Base-by-base conservation (phyloP, 2,888 invertebrate species). In the Leptopilina syphax region DNA sequence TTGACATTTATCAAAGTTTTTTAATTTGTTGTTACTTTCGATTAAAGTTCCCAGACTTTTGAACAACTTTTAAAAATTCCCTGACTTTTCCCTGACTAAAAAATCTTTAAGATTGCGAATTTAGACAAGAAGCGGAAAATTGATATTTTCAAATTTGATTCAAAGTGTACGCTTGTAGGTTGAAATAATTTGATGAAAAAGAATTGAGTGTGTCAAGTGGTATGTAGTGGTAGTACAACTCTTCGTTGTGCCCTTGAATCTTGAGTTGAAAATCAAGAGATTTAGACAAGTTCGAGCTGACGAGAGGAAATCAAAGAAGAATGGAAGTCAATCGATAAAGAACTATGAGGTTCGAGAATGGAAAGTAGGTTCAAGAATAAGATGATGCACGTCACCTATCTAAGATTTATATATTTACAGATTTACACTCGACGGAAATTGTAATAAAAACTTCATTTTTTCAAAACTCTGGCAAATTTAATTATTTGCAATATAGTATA, bases 231-330 rank as follows among this genome's bases (percentile, higher is more conserved):
- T 18, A 18, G 18, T 44, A n/a, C 5, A 44, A n/a, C 41, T 67
- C 34, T n/a, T 27, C 41, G 7, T 67, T 18, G 41, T 44, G 44
- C 66, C 66, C 66, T 67, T 67, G 44, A 34, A 66, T 66, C 65
- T 66, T 34, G 65, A 44, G 13, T 67, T 18, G 13, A 8, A 18
- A 67, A n/a, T 67, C 34, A 13, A 67, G 66, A 13, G 44, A 67
- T 67, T n/a, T 67, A 44, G 34, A 2, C 41, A 67, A 67, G 66
- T 67, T 67, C 44, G n/a, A 67, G 66, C 66, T 67, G 66, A 67
- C 44, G 34, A 34, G 13, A n/a, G 41, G 44, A 67, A 12, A 5
- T 13, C 12, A 41, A 47, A 67, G 44, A n/a, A 18, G 66, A n/a
- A 41, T 41, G 6, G 41, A 41, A 41, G 34, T n/a, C 44, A 41